Evolutionary conservation across 2,888 invertebrate species (phyloP).

Genomic region (Pachycephus smyrnensis): DNA sequence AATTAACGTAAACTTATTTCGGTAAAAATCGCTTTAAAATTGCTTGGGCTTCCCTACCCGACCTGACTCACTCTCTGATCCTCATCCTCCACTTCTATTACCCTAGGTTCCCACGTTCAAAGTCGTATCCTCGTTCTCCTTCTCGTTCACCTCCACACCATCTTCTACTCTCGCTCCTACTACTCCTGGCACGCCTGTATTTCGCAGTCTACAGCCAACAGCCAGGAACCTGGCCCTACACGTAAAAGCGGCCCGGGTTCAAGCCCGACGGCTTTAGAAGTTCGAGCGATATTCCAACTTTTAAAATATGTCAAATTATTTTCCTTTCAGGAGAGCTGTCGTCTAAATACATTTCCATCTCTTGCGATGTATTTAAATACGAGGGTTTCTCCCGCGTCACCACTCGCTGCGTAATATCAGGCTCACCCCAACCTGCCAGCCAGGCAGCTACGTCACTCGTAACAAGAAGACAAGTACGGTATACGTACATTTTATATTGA

Average conservation of each 20-base stretch:
- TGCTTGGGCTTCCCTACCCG: conserved; percentile 17
- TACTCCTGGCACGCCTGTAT: conserved; percentile 32
- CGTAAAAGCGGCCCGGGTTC: conserved; percentile 25
- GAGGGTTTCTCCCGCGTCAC: conserved; percentile 24
- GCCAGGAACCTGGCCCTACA: conserved; percentile 31
- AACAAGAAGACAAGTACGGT: neutral
- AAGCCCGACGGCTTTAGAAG: conserved; percentile 46
- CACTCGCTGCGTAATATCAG: neutral
- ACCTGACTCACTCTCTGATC: neutral
- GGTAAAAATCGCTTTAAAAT: conserved; percentile 54
- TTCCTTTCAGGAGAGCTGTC: conserved; percentile 54
- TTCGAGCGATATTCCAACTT: conserved; percentile 61
- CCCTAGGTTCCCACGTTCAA: conserved; percentile 44
- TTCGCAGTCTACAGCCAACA: conserved; percentile 33
- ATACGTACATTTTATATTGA: neutral
- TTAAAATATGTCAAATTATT: conserved; percentile 66
- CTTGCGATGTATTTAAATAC: conserved; percentile 54
- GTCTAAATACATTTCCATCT: conserved; percentile 53
- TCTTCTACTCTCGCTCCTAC: conserved; percentile 19
- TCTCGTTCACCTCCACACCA: neutral
- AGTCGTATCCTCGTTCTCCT: neutral
- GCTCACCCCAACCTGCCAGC: neutral
- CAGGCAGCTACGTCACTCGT: neutral
- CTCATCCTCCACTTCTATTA: conserved; percentile 2
- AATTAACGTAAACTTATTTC: conserved; percentile 58